Conservation (phyloP, 1,140 invertebrate species). For the Eumeta japonica region DNA sequence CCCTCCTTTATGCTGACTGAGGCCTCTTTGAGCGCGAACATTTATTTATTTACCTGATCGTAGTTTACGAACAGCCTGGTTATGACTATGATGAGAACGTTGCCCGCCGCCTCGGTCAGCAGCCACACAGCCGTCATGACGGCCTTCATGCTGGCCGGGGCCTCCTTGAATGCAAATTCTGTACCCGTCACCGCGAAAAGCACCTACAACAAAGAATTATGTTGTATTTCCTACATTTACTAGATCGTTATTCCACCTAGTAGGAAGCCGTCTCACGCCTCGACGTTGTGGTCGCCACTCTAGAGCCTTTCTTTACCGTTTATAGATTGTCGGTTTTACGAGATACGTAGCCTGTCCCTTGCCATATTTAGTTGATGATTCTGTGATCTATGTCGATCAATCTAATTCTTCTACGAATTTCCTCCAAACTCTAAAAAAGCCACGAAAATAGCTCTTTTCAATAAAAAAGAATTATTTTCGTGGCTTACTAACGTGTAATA, state of each 20-base stretch:
- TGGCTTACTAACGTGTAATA: too few relatives aligned
- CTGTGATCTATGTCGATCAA: not conserved
- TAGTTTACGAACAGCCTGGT: conserved; percentile 31
- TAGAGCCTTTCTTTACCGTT: too few relatives aligned
- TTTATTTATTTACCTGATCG: conserved; percentile 33
- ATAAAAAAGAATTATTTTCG: too few relatives aligned
- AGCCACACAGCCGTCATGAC: conserved; percentile 88
- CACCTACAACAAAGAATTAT: conserved; percentile 55
- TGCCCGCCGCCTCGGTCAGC: conserved; percentile 86
- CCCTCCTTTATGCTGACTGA: too few relatives aligned
- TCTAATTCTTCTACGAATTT: too few relatives aligned
- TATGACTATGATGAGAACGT: conserved; percentile 71
- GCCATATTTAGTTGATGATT: not conserved
- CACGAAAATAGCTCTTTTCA: too few relatives aligned
- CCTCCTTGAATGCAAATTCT: conserved; percentile 89
- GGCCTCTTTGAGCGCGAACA: too few relatives aligned
- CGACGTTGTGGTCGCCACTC: too few relatives aligned
- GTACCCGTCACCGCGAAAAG: conserved; percentile 90
- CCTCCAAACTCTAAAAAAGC: too few relatives aligned
- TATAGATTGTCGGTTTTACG: too few relatives aligned
- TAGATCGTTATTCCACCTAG: not conserved
- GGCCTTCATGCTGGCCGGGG: conserved; percentile 90
- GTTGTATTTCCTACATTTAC: not conserved
- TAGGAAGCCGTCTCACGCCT: not conserved
- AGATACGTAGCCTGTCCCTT: not conserved